Percentiles rank a stretch among this genome's conserved stretches.
Conservation (phyloP, 2,797 vertebrate species). For the Cebuella pygmaea region DNA sequence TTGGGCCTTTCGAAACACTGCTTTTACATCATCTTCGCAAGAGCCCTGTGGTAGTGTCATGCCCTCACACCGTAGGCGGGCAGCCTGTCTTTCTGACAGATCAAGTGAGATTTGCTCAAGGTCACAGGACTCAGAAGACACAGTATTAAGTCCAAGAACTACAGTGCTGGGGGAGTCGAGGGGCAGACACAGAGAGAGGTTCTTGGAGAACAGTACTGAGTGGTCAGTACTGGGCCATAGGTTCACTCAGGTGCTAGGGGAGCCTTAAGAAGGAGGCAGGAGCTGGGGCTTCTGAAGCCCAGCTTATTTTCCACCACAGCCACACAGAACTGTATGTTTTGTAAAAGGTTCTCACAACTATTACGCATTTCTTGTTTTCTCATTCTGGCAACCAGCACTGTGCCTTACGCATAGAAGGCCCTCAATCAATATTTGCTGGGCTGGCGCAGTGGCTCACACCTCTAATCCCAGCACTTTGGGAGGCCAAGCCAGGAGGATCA, state of each 20-base stretch:
- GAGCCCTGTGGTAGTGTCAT: too few relatives aligned
- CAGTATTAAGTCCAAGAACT: neutral
- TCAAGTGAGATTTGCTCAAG: neutral
- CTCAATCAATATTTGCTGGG: neutral
- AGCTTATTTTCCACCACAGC: neutral
- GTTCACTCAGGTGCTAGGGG: neutral
- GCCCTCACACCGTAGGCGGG: neutral
- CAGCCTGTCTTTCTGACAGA: neutral
- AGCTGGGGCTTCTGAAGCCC: neutral
- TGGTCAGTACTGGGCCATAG: neutral
- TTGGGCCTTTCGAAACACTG: too few relatives aligned
- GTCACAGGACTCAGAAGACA: neutral
- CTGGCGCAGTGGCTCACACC: neutral
- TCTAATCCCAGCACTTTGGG: neutral
- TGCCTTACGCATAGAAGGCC: neutral
- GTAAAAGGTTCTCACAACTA: neutral
- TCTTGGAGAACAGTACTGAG: neutral
- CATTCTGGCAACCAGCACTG: rapidly evolving
- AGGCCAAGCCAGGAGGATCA: neutral
- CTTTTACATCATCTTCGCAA: too few relatives aligned
- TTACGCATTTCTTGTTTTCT: neutral
- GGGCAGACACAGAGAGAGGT: neutral
- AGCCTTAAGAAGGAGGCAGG: neutral
- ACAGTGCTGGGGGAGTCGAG: rapidly evolving
- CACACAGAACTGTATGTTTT: neutral